Evolutionary conservation across 2,113 vertebrate genomes (phyloP).

Genomic region (Ptychochromis oligacanthus): DNA sequence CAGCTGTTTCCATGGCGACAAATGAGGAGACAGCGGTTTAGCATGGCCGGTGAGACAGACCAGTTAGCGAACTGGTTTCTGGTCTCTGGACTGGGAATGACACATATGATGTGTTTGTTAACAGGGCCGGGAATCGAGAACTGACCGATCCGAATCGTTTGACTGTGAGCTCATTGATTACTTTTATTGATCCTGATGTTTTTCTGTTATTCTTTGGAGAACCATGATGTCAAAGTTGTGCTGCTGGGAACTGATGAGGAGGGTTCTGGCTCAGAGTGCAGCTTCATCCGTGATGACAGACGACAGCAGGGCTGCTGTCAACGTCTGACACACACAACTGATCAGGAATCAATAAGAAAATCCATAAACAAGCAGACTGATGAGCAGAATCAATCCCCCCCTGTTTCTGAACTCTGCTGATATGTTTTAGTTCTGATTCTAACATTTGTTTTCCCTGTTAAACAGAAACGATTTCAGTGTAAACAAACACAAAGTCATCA

Average conservation of each 20-base stretch:
- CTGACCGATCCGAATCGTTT: neutral
- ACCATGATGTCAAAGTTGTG: neutral
- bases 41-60: neutral
- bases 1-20: constrained; percentile 3
- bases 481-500: neutral
- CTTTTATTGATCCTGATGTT: neutral
- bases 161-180: neutral
- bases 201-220: neutral
- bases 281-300: too few species aligned
- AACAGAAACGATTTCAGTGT: neutral
- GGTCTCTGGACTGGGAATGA: neutral
- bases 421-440: neutral
- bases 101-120: neutral
- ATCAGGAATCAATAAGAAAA: neutral
- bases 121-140: neutral
- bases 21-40: fast-evolving
- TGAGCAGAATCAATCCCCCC: neutral
- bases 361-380: neutral
- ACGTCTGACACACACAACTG: neutral
- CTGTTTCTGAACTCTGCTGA: neutral
- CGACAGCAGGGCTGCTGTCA: too few species aligned
- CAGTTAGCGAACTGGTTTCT: neutral
- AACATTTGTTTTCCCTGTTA: neutral
- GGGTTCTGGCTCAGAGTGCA: too few species aligned
- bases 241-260: too few species aligned